Evolutionary conservation across 2,113 vertebrate genomes (phyloP).

Genomic region (Passer domesticus): DNA sequence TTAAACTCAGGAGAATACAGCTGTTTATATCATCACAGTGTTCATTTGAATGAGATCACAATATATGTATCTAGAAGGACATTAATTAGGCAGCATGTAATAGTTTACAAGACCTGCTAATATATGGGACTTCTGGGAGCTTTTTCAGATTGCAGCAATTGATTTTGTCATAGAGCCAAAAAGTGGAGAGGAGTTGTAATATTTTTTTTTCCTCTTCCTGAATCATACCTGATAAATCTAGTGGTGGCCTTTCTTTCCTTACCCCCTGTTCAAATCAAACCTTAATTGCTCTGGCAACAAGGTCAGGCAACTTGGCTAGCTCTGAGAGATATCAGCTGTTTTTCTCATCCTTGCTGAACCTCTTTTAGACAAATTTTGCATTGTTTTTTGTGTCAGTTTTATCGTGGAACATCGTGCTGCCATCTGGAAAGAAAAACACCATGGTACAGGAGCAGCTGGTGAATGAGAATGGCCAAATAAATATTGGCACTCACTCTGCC

Average conservation of each 20-base stretch:
- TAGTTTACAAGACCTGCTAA: slow-evolving; percentile 36
- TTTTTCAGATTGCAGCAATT: slow-evolving; percentile 41
- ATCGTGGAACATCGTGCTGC: slow-evolving; percentile 78
- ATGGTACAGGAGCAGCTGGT: slow-evolving; percentile 78
- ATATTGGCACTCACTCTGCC: slow-evolving; percentile 76
- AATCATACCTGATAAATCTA: slow-evolving; percentile 74
- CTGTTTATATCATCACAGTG: slow-evolving; percentile 13
- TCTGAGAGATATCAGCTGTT: slow-evolving; percentile 79
- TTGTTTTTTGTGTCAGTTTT: slow-evolving; percentile 82
- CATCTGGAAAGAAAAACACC: slow-evolving; percentile 82
- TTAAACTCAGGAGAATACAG: neutral
- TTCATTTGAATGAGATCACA: slow-evolving; percentile 54
- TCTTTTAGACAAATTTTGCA: slow-evolving; percentile 81
- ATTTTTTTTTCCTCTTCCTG: slow-evolving; percentile 15
- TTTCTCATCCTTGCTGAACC: slow-evolving; percentile 78
- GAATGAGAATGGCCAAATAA: slow-evolving; percentile 79
- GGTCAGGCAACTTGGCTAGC: slow-evolving; percentile 75
- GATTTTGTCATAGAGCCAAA: slow-evolving; percentile 65
- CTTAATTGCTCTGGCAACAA: slow-evolving; percentile 77
- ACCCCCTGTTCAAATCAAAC: slow-evolving; percentile 70
- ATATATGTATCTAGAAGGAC: slow-evolving; percentile 36
- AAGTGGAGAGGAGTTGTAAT: neutral
- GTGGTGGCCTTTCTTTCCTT: slow-evolving; percentile 14
- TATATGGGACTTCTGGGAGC: slow-evolving; percentile 56
- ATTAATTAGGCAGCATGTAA: slow-evolving; percentile 64